phyloP scores from a whole-genome alignment of 2,797 vertebrate species.

The Ctenosaura bakeri region DNA sequence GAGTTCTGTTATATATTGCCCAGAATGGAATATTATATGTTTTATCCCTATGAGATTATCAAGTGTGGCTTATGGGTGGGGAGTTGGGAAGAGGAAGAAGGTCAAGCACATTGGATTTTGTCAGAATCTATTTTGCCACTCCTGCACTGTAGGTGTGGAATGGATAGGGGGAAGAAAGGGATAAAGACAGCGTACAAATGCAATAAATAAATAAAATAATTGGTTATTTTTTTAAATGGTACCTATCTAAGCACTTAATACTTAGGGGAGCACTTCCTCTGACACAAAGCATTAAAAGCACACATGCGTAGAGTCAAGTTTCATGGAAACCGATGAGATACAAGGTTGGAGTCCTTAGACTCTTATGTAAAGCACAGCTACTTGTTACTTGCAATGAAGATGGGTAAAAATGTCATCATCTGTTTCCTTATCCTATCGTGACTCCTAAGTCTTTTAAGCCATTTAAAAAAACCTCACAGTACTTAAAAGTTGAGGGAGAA shows the following conservation, averaged over 20 bases:
- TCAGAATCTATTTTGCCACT: neutral
- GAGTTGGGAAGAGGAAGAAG: neutral
- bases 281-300: neutral
- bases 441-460: neutral
- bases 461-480: too few species aligned
- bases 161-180: neutral
- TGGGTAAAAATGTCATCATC: neutral
- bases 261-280: slow-evolving; percentile 8
- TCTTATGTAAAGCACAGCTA: slow-evolving; percentile 34
- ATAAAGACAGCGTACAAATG: too few species aligned
- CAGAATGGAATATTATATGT: neutral
- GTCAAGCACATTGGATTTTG: slow-evolving; percentile 4
- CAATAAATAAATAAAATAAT: too few species aligned
- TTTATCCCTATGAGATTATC: neutral
- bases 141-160: neutral
- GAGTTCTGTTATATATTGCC: too few species aligned
- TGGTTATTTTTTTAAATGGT: slow-evolving; percentile 7
- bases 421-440: neutral
- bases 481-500: neutral
- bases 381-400: neutral
- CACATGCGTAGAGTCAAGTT: neutral
- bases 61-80: too few species aligned
- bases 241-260: neutral
- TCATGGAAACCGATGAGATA: neutral
- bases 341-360: slow-evolving; percentile 7